These are phyloP conservation scores for Pycnonotus jocosus DNA, from an alignment of 2,113 vertebrate species.

Conservation along the genomic window DNA sequence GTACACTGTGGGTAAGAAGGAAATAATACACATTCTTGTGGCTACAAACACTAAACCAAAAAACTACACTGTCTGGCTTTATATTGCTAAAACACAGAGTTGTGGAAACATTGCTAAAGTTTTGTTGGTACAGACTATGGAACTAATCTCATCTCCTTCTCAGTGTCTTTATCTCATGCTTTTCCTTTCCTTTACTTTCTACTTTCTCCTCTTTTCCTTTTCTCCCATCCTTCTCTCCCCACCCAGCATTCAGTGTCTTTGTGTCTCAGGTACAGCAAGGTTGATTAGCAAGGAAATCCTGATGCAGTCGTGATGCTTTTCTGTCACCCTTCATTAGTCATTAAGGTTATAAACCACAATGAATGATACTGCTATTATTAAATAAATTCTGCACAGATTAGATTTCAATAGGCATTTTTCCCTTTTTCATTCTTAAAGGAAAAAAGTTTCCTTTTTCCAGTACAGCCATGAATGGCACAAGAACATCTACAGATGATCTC, in stretches of 20 bases:
- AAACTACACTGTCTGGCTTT: conserved; percentile 57
- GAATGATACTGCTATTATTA: not conserved
- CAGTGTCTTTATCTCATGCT: not conserved
- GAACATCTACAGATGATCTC: not conserved
- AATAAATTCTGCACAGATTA: not conserved
- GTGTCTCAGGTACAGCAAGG: not conserved
- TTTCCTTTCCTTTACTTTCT: conserved; percentile 6
- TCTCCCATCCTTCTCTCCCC: not conserved
- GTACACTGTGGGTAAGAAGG: conserved; percentile 72
- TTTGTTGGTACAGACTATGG: conserved; percentile 1
- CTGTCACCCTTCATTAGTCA: not conserved
- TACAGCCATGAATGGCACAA: not conserved
- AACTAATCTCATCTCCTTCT: conserved; percentile 24
- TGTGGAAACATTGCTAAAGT: conserved; percentile 34
- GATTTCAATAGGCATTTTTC: conserved; percentile 6
- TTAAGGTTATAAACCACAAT: not conserved
- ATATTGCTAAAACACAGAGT: conserved; percentile 44
- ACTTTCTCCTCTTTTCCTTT: not conserved
- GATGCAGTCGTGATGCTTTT: not conserved
- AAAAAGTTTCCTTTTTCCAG: not conserved
- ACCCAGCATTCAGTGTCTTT: not conserved
- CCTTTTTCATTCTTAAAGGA: not conserved
- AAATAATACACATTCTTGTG: conserved; percentile 78
- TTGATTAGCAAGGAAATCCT: not conserved
- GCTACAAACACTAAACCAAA: conserved; percentile 69